Evolutionary conservation across 2,888 invertebrate species (phyloP), one percentile per base, ranked within the genome.

Genomic region (Pecten maximus): DNA sequence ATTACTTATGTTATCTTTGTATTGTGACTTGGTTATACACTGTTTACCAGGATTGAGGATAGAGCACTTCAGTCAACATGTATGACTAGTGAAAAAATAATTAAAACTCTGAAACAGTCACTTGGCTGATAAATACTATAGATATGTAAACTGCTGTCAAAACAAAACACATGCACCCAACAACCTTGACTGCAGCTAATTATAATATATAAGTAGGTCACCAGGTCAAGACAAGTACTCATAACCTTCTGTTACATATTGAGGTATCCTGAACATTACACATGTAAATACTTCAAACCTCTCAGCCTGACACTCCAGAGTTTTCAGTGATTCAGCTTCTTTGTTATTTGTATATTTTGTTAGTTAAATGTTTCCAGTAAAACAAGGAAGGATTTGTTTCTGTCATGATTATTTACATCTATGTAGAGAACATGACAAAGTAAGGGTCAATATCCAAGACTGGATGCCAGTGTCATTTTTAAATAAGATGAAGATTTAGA

Each of bases 161-260:
- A 74, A 74, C 74, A 74, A 74, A 74, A 74, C 74, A 74, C 28
- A 35, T 6, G 35, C 35, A 74, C 74, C 35, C 23, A 74, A 28
- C 35, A 35, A 74, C 74, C 74, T 74, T 74, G 35, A 74, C 35
- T 10, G 50, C 16, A 19, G 50, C 2, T 74, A n/a, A n/a, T n/a
- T n/a, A n/a, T n/a, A n/a, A n/a, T n/a, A n/a, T n/a, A n/a, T 74
- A 74, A 74, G 74, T 74, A 74, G 74, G 74, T 35, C 74, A 74
- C 74, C 28, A 28, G 74, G 74, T 74, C 35, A 74, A 35, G 74
- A 28, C 3, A 35, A 35, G 35, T 74, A 74, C 74, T 74, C 35
- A 74, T 74, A 6, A 6, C 35, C 28, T 54, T 19, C 16, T 54
- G 28, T 74, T 74, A 74, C 74, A 74, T 74, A 74, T 74, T 74